Percentiles rank a stretch among this genome's conserved stretches.
phyloP scores from a whole-genome alignment of 1,140 invertebrate genomes.

The Cyclina sinensis region DNA sequence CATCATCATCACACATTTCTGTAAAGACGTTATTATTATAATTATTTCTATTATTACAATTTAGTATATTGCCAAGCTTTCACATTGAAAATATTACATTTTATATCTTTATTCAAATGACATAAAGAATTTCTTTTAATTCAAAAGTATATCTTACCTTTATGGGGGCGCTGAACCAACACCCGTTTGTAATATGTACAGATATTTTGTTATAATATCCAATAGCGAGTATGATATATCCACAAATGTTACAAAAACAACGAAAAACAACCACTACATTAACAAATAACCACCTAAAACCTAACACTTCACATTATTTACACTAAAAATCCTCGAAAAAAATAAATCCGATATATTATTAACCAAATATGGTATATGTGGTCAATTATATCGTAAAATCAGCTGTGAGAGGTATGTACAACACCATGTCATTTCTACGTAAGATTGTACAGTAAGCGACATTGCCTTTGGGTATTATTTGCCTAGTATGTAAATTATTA shows the following conservation, averaged over 20 bases:
- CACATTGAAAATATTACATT: no score
- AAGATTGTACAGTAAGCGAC: constrained; percentile 23
- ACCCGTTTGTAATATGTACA: no score
- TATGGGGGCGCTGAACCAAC: no score
- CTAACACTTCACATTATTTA: neutral
- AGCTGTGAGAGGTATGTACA: neutral
- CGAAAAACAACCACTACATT: neutral
- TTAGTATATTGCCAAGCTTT: no score
- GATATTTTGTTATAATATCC: neutral
- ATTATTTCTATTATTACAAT: no score
- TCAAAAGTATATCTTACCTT: no score
- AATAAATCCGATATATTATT: neutral
- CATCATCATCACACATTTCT: no score
- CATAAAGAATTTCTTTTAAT: no score
- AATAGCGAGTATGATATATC: neutral
- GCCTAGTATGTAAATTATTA: constrained; percentile 34
- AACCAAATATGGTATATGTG: neutral
- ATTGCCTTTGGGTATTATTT: constrained; percentile 24
- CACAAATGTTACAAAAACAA: neutral
- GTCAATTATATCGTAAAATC: neutral
- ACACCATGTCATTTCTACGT: neutral
- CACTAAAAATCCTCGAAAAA: neutral
- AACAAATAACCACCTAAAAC: neutral
- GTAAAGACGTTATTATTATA: no score
- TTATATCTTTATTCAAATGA: no score